Evolutionary conservation across 2,888 invertebrate species (phyloP), one percentile per base, ranked within the genome.

Genomic region (Calephelis perditalis): DNA sequence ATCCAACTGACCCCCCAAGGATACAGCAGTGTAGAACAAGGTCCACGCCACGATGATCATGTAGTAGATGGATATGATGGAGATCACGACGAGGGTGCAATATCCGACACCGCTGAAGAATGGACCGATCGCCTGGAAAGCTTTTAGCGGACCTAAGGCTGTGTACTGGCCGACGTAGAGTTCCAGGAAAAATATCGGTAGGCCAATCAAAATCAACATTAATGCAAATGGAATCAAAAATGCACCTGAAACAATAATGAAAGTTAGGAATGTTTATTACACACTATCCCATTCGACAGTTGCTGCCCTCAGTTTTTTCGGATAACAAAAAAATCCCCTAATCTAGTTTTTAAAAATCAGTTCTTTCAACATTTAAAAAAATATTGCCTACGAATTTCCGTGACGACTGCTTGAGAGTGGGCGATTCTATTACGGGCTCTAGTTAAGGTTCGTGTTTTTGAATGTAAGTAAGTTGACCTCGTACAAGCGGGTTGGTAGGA

Each of bases 21-120:
- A 95, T 1, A 94, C 93, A 59, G 94, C 92, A 44, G 94, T 94
- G 78, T 96, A 96, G 77, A 94, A 95, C 26, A 95, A 79, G 0
- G 95, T 94, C 94, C 96, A 96, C 0, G 94, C 92, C 55, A 96
- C 94, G 65, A 96, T 94, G 46, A 96, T 92, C 93, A 95, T 96
- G 82, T 96, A 96, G 77, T 96, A 96, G 68, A 95, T 92, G 15
- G 93, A 93, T 59, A 95, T 93, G 52, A 95, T 84, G n/a, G 91
- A 91, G 47, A 96, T 94, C 36, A 95, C 93, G 46, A 94, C 91
- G 65, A 95, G 82, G 0, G 94, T 94, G 68, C 94, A 94, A 72
- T 93, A 93, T 0, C 94, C 94, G 2, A 94, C 79, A 0, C 93
- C 93, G 70, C 82, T 84, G 73, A 92, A 92, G 71, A 87, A 92